A percentile compares a stretch with the other conserved stretches of the same genome.
phyloP scores from a whole-genome alignment of 2,797 vertebrate genomes.

The Lepilemur septentrionalis region DNA sequence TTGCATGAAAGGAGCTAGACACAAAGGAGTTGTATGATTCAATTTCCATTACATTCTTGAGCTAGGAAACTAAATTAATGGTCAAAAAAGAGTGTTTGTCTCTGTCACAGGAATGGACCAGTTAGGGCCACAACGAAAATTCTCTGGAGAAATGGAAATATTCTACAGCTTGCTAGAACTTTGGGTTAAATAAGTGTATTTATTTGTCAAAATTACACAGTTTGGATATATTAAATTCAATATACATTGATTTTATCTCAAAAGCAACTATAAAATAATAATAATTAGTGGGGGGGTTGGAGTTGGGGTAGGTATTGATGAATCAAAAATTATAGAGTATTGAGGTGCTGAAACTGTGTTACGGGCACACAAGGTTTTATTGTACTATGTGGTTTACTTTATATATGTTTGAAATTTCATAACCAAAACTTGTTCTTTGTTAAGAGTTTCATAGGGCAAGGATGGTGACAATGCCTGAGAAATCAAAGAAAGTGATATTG shows the following conservation, averaged over 20 bases:
- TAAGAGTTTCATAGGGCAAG: background rate
- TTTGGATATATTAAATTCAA: background rate
- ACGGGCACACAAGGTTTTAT: background rate
- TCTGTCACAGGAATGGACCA: background rate
- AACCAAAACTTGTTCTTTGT: background rate
- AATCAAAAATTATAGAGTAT: background rate
- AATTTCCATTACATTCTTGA: background rate
- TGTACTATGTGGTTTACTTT: background rate
- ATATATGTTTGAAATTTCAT: background rate
- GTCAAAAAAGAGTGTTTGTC: background rate
- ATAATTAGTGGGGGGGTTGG: background rate
- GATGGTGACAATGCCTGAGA: background rate
- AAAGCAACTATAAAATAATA: background rate
- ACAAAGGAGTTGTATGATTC: background rate
- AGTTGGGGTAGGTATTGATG: background rate
- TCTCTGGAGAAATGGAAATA: background rate
- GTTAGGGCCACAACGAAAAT: background rate
- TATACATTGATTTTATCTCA: background rate
- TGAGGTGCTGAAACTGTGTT: background rate
- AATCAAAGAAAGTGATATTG: background rate
- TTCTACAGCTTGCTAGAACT: background rate
- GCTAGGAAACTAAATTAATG: background rate
- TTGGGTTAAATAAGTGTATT: background rate
- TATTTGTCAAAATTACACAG: background rate
- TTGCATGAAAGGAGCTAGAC: background rate